A percentile compares a stretch with the other conserved stretches of the same genome.
Conservation (phyloP, 2,113 vertebrate genomes). For the Pterocles gutturalis region DNA sequence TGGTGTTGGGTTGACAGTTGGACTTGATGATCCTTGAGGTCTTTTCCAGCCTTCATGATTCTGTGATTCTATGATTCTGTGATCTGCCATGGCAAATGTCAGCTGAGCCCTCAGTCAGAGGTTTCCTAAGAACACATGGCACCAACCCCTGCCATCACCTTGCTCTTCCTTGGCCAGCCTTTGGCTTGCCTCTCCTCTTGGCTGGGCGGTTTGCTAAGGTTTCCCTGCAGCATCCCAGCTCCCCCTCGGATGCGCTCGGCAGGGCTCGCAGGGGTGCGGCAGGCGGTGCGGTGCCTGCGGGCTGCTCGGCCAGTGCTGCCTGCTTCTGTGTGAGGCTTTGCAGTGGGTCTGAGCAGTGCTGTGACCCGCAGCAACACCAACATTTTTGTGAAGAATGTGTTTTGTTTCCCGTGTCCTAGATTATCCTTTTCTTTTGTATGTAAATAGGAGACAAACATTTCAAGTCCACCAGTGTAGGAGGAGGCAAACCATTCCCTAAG, state of each 20-base stretch:
- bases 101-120: neutral
- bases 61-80: no score
- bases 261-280: neutral
- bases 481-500: neutral
- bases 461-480: fast-evolving
- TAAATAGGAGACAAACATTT: neutral
- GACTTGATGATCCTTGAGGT: no score
- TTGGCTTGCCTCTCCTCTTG: neutral
- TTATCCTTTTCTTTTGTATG: neutral
- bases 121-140: neutral
- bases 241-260: neutral
- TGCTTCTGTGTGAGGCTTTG: neutral
- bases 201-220: neutral
- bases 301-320: neutral
- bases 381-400: neutral
- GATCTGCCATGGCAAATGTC: neutral
- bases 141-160: neutral
- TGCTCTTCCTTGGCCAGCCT: fast-evolving
- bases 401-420: neutral
- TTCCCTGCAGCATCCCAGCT: neutral
- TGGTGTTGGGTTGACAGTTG: no score
- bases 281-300: no score
- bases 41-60: no score
- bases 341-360: neutral
- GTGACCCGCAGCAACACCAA: fast-evolving